phyloP scores from a whole-genome alignment of 2,113 vertebrate species.

The Oryctolagus cuniculus region mOryCun1.1 NC_091438.1:62571501-62572000 shows the following conservation, averaged over 20 bases:
- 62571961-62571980: not conserved
- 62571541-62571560: not conserved
- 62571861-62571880: not conserved
- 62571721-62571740: not conserved
- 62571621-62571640: not conserved
- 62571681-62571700: not conserved
- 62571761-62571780: not conserved
- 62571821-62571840: not conserved
- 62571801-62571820: not conserved
- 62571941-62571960: not conserved
- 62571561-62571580: not conserved
- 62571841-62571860: not conserved
- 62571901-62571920: not conserved
- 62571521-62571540: not conserved
- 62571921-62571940: not conserved
- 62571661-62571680: not conserved
- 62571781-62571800: too few relatives aligned
- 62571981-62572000: not conserved
- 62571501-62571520: not conserved
- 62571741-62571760: not conserved
- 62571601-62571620: not conserved
- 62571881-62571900: not conserved
- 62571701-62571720: not conserved
- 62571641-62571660: too few relatives aligned
- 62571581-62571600: not conserved